These are phyloP conservation scores for Oenanthe melanoleuca DNA, from an alignment of 2,113 vertebrate genomes.

Conservation along the genomic window DNA sequence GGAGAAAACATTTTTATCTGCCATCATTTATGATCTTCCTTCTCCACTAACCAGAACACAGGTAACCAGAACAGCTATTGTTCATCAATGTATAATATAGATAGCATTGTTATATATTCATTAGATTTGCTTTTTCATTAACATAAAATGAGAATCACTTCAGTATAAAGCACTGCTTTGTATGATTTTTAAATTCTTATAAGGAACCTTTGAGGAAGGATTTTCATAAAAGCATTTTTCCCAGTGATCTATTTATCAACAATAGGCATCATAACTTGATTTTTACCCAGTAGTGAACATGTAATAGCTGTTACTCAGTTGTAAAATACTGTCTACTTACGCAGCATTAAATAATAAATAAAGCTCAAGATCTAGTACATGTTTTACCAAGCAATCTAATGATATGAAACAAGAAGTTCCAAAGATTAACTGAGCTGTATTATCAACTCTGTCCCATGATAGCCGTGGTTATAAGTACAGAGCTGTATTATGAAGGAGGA, in stretches of 20 bases:
- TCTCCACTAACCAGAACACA: neutral
- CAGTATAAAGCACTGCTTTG: neutral
- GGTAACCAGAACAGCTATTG: neutral
- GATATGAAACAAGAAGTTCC: conserved; percentile 24
- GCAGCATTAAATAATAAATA: conserved; percentile 23
- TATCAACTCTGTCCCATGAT: neutral
- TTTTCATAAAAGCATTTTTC: neutral
- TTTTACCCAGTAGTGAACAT: conserved; percentile 5
- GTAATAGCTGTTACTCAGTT: neutral
- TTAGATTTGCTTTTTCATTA: neutral
- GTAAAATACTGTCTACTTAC: conserved; percentile 1
- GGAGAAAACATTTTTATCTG: neutral
- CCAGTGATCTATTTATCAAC: neutral
- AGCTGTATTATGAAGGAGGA: neutral
- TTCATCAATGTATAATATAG: neutral
- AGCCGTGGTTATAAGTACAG: neutral
- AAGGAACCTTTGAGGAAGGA: neutral
- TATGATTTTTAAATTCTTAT: neutral
- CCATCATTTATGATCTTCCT: neutral
- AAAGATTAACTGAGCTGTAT: conserved; percentile 25
- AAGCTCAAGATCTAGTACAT: neutral
- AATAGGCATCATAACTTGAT: neutral
- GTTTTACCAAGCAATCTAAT: conserved; percentile 9
- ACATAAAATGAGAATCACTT: neutral
- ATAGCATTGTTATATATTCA: neutral